Conservation (phyloP, 2,888 invertebrate species). For the Antitype chi region DNA sequence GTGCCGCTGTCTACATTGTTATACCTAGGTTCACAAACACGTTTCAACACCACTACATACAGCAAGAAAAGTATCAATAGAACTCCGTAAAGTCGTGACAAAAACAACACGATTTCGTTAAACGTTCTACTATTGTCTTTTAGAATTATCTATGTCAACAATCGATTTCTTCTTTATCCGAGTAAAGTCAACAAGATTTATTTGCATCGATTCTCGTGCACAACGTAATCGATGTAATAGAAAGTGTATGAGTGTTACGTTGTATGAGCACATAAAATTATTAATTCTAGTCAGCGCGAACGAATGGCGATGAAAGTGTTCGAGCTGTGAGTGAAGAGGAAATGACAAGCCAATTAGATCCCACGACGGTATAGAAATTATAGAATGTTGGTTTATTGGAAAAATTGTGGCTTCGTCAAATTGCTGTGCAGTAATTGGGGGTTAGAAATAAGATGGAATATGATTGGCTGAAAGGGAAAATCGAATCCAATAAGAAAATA, state of each 20-base stretch:
- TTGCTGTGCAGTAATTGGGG: slow-evolving; percentile 20
- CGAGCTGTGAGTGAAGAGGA: slow-evolving; percentile 57
- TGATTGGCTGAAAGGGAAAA: slow-evolving; percentile 19
- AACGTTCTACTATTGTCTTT: slow-evolving; percentile 24
- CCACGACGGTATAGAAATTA: slow-evolving; percentile 17
- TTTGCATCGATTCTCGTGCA: slow-evolving; percentile 28
- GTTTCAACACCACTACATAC: slow-evolving; percentile 6
- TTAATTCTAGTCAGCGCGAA: slow-evolving; percentile 65
- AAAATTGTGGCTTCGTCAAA: slow-evolving; percentile 36
- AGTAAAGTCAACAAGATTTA: slow-evolving; percentile 16
- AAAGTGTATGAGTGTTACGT: slow-evolving; percentile 60
- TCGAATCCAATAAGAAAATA: background rate
- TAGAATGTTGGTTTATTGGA: slow-evolving; percentile 33
- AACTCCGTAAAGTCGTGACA: slow-evolving; percentile 11
- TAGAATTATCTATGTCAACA: background rate
- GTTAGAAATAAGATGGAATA: slow-evolving; percentile 20
- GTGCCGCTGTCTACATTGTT: background rate
- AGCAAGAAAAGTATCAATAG: slow-evolving; percentile 10
- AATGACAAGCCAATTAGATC: slow-evolving; percentile 64
- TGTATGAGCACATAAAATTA: slow-evolving; percentile 58
- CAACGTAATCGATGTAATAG: slow-evolving; percentile 53
- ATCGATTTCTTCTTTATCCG: background rate
- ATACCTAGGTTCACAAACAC: background rate
- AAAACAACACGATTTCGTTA: slow-evolving; percentile 18
- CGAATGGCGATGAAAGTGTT: slow-evolving; percentile 61